Conservation (phyloP, 2,797 vertebrate genomes). For the Sebastes iracundus region DNA sequence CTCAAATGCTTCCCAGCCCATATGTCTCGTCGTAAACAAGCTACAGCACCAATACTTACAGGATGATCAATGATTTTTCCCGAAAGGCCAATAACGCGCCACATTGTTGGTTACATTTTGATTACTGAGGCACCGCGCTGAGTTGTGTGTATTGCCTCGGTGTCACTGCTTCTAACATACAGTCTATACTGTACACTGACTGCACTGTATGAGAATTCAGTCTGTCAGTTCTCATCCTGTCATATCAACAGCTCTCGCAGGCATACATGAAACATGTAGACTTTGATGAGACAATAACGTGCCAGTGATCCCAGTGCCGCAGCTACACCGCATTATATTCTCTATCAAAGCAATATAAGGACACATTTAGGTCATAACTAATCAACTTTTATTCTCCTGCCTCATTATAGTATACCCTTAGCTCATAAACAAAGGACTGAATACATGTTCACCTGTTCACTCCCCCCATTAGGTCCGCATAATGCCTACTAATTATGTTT, state of each 20-base stretch:
- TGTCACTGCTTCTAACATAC: slow-evolving; percentile 25
- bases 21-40: slow-evolving; percentile 65
- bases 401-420: slow-evolving; percentile 80
- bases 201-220: neutral
- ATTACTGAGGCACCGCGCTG: slow-evolving; percentile 32
- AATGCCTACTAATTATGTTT: slow-evolving; percentile 85
- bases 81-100: slow-evolving; percentile 60
- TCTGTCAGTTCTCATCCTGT: slow-evolving; percentile 3
- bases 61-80: slow-evolving; percentile 67
- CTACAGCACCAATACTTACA: slow-evolving; percentile 39
- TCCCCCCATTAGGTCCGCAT: slow-evolving; percentile 78
- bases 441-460: slow-evolving; percentile 81
- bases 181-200: neutral
- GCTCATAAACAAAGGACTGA: slow-evolving; percentile 79
- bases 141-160: slow-evolving; percentile 15
- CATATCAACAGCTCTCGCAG: slow-evolving; percentile 5
- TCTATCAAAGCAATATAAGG: slow-evolving; percentile 55
- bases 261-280: slow-evolving; percentile 7
- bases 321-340: slow-evolving; percentile 5
- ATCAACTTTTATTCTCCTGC: slow-evolving; percentile 81
- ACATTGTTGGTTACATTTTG: slow-evolving; percentile 61
- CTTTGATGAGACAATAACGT: slow-evolving; percentile 34
- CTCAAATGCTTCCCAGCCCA: slow-evolving; percentile 58
- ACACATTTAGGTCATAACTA: slow-evolving; percentile 83
- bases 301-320: neutral